Evolutionary conservation across 2,797 vertebrate genomes (phyloP), one percentile per base, ranked within the genome.

Genomic region (Onychomys leucogaster): DNA sequence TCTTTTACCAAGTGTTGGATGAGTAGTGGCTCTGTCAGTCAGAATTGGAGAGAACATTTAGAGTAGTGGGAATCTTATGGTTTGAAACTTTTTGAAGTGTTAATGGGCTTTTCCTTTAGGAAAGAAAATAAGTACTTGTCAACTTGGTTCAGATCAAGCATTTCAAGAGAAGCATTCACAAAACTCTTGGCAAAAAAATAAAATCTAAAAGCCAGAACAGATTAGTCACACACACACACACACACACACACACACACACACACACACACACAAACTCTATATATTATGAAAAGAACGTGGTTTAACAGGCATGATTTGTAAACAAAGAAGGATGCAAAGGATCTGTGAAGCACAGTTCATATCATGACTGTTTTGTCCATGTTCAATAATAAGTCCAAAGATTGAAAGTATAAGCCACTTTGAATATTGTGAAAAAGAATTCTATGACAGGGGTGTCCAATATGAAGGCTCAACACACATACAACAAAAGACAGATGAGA

Each of bases 71-170:
- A 90, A 89, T 80, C 27, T 82, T 73, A 63, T 9, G 6, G 76
- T 85, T 81, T 94, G 55, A 94, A 96, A 71, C 12, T 34, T 94
- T 84, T 83, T 85, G 65, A 87, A 84, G 81, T 92, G 23, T 81
- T 96, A 90, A 87, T 75, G 85, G 85, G 34, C 6, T 94, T 94
- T 96, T 91, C 76, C 19, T 97, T 96, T 43, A 91, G 59, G 61
- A 95, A 93, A 29, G 67, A 96, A 92, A 97, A 91, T 73, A 95
- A 88, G 61, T 41, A 63, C 27, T 93, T 96, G 90, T 89, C 92
- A 95, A 34, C 43, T 71, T 85, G 49, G 34, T 29, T 92, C 86
- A 78, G 65, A 93, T 86, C 73, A 93, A 91, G 67, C 57, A 65
- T 95, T 92, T 94, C 82, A 95, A 77, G 59, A 73, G 19, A 41